Conservation (phyloP, 2,113 vertebrate genomes). For the Tetrax tetrax region DNA sequence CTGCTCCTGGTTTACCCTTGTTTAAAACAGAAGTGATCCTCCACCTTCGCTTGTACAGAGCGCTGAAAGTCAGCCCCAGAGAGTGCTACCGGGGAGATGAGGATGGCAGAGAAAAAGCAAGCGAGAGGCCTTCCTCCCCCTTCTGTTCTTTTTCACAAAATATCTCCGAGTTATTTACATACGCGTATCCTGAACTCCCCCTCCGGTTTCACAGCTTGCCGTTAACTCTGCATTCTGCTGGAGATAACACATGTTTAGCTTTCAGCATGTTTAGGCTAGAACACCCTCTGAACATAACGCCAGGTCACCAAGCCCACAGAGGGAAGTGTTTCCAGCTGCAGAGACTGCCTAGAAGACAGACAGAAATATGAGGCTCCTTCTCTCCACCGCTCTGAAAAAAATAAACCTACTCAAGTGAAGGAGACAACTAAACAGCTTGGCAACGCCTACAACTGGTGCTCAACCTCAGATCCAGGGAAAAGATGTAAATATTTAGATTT, state of each 20-base stretch:
- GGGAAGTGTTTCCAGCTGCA: conserved; percentile 27
- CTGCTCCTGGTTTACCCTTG: background rate
- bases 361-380: background rate
- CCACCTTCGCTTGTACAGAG: background rate
- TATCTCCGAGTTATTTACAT: conserved; percentile 17
- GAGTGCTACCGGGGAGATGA: background rate
- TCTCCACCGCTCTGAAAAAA: background rate
- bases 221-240: conserved; percentile 1
- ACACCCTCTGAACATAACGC: background rate
- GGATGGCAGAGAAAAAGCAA: background rate
- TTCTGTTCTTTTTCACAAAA: background rate
- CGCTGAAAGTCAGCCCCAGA: background rate
- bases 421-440: conserved; percentile 48
- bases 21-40: background rate
- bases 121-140: background rate
- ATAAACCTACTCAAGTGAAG: conserved; percentile 17
- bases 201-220: conserved; percentile 50
- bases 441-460: conserved; percentile 55
- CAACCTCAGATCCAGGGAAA: conserved; percentile 47
- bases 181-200: background rate
- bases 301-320: conserved; percentile 11
- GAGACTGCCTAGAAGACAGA: background rate
- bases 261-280: conserved; percentile 22
- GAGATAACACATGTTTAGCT: background rate
- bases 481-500: conserved; percentile 71